phyloP scores from a whole-genome alignment of 2,113 vertebrate genomes.

The Lophotis ruficrista region DNA sequence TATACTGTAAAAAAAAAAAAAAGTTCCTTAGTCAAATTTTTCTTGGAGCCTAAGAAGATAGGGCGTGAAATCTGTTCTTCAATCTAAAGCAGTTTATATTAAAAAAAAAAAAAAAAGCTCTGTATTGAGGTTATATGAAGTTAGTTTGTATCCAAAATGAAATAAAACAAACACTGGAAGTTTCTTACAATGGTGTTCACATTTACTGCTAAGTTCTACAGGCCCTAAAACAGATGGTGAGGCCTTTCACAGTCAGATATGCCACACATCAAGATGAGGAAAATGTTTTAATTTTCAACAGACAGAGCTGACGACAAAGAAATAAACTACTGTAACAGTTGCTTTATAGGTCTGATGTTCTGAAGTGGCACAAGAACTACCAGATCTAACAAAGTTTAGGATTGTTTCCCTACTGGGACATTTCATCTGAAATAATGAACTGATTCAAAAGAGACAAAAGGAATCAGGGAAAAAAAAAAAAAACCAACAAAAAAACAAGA shows the following conservation, averaged over 20 bases:
- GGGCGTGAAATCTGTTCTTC: neutral
- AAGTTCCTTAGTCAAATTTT: neutral
- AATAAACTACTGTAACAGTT: conserved; percentile 61
- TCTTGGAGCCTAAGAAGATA: neutral
- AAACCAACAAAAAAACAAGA: too few species aligned
- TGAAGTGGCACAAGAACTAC: neutral
- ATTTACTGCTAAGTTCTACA: conserved; percentile 28
- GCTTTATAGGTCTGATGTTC: neutral
- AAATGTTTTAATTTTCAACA: conserved; percentile 74
- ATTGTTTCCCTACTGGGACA: neutral
- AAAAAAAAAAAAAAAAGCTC: neutral
- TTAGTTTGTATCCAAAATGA: conserved; percentile 28
- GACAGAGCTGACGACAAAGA: conserved; percentile 50
- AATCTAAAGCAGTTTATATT: neutral
- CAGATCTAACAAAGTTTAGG: neutral
- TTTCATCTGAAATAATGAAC: neutral
- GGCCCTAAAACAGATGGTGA: conserved; percentile 70
- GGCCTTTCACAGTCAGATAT: conserved; percentile 68
- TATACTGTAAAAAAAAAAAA: neutral
- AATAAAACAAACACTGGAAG: conserved; percentile 39
- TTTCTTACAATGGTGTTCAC: conserved; percentile 33
- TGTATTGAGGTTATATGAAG: neutral
- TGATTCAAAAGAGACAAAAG: neutral
- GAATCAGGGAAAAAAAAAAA: rapidly evolving
- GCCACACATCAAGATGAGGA: conserved; percentile 68